These are phyloP conservation scores for Mionectes olivaceus DNA, from an alignment of 2,797 vertebrate species.

Conservation along the genomic window DNA sequence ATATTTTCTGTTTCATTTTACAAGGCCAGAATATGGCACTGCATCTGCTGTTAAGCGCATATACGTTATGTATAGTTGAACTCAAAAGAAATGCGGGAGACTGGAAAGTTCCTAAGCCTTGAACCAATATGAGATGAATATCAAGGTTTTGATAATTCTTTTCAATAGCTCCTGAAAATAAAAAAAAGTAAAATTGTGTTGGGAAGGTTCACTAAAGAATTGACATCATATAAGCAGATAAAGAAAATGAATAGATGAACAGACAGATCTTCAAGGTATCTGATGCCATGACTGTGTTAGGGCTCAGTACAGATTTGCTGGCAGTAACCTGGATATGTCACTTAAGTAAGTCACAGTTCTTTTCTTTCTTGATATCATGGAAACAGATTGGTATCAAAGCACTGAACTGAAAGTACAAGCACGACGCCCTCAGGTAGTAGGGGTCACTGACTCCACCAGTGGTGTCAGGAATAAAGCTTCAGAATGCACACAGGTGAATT, in stretches of 20 bases:
- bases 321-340: neutral
- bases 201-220: neutral
- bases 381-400: neutral
- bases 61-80: neutral
- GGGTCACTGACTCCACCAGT: neutral
- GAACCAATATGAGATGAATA: neutral
- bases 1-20: neutral
- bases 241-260: neutral
- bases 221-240: neutral
- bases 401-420: neutral
- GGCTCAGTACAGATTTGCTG: neutral
- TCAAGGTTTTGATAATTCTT: neutral
- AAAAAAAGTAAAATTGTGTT: neutral
- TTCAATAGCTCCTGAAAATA: neutral
- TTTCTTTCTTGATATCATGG: neutral
- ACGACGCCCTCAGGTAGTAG: neutral
- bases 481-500: neutral
- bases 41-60: neutral
- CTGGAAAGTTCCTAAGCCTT: neutral
- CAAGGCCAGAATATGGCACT: neutral
- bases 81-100: neutral
- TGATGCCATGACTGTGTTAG: accelerated
- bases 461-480: neutral
- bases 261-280: neutral
- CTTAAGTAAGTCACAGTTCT: neutral